These are phyloP conservation scores for Meganola albula DNA, from an alignment of 2,888 invertebrate species.

Conservation along the genomic window DNA sequence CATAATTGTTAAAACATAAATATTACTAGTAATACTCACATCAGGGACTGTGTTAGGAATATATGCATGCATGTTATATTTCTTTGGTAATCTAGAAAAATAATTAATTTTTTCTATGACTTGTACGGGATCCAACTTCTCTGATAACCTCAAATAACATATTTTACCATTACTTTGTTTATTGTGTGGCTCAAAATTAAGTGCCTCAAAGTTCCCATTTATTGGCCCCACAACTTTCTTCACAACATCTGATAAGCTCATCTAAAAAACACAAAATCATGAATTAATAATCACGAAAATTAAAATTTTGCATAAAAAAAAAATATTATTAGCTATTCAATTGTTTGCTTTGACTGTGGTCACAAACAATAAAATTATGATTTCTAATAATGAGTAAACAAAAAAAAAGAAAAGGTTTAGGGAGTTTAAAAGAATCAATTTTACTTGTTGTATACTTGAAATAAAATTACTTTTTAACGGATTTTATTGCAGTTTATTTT, in stretches of 20 bases:
- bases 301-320: too few species aligned
- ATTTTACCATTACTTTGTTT: constrained; percentile 15
- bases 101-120: constrained; percentile 35
- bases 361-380: too few species aligned
- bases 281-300: too few species aligned
- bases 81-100: constrained; percentile 10
- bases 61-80: constrained; percentile 26
- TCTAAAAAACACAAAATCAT: constrained; percentile 29
- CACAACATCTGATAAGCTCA: constrained; percentile 19
- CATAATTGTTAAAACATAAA: background rate
- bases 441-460: too few species aligned
- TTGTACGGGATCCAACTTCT: constrained; percentile 35
- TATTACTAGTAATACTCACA: constrained; percentile 35
- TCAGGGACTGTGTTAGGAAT: constrained; percentile 41
- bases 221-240: constrained; percentile 30
- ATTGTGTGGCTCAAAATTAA: constrained; percentile 28
- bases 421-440: too few species aligned
- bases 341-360: too few species aligned
- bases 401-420: too few species aligned
- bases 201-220: constrained; percentile 36
- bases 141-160: constrained; percentile 42
- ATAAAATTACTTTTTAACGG: too few species aligned
- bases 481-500: too few species aligned
- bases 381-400: too few species aligned
- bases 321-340: too few species aligned